phyloP scores from a whole-genome alignment of 1,140 invertebrate species.

The Spodoptera litura region DNA sequence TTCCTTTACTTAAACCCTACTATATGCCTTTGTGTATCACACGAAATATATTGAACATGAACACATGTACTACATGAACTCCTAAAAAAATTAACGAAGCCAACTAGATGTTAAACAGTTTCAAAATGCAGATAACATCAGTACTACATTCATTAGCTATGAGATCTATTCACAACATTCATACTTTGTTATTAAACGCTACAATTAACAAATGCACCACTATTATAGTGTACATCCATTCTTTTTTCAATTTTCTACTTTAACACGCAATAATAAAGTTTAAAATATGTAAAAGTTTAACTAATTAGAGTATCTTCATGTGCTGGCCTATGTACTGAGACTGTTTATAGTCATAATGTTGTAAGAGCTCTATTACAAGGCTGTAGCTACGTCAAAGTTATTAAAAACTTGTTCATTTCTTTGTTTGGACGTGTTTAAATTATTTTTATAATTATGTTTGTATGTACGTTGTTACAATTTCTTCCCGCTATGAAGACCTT shows the following conservation, averaged over 20 bases:
- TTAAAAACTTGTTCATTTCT: conserved; percentile 10
- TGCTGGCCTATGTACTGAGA: neutral
- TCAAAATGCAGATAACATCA: neutral
- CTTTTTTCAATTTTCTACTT: too few species aligned
- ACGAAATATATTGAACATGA: too few species aligned
- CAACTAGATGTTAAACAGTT: neutral
- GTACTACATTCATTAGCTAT: neutral
- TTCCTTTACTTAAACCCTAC: too few species aligned
- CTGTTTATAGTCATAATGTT: neutral
- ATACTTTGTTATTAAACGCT: neutral
- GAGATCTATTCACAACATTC: neutral
- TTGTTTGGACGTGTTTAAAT: conserved; percentile 14
- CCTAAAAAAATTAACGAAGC: too few species aligned
- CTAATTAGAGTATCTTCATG: too few species aligned
- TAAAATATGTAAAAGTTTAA: too few species aligned
- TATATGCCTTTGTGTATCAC: too few species aligned
- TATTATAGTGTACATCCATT: too few species aligned
- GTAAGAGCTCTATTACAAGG: neutral
- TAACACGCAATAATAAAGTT: too few species aligned
- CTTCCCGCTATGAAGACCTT: conserved; percentile 9
- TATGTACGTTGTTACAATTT: neutral
- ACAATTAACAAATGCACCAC: neutral
- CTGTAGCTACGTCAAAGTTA: conserved; percentile 3
- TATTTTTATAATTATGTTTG: neutral
- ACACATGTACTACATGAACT: too few species aligned